A percentile compares a stretch with the other conserved stretches of the same genome.
phyloP scores from a whole-genome alignment of 2,113 vertebrate genomes.

The Thermophis baileyi region DNA sequence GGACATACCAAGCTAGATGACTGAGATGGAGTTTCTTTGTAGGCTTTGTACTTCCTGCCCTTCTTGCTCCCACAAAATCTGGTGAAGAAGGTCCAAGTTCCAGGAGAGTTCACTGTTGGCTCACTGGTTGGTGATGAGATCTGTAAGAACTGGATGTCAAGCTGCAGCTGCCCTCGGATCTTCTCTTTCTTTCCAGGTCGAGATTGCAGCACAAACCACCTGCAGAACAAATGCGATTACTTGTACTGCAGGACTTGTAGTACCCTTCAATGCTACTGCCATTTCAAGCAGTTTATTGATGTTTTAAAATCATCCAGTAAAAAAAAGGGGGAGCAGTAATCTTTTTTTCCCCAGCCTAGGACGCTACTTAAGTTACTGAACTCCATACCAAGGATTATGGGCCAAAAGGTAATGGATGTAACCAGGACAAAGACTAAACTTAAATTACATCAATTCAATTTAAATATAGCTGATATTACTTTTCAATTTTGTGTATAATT shows the following conservation, averaged over 20 bases:
- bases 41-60: background rate
- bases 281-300: background rate
- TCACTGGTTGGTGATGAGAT: constrained; percentile 1
- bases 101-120: background rate
- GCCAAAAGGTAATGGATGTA: background rate
- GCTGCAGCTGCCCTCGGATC: constrained; percentile 20
- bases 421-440: background rate
- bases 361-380: background rate
- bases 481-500: background rate
- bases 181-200: constrained; percentile 17
- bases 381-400: background rate
- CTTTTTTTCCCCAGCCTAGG: background rate
- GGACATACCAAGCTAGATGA: background rate
- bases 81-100: constrained; percentile 3
- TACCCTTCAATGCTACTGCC: no score
- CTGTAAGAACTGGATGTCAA: constrained; percentile 27
- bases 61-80: background rate
- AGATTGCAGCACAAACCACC: constrained; percentile 32
- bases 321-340: accelerated
- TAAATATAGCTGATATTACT: background rate
- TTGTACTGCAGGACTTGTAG: background rate
- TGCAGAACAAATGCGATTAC: background rate
- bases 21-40: background rate
- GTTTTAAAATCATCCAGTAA: background rate
- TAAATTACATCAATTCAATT: background rate